Evolutionary conservation across 2,888 invertebrate species (phyloP), one percentile per base, ranked within the genome.

Genomic region (Agrochola lota): DNA sequence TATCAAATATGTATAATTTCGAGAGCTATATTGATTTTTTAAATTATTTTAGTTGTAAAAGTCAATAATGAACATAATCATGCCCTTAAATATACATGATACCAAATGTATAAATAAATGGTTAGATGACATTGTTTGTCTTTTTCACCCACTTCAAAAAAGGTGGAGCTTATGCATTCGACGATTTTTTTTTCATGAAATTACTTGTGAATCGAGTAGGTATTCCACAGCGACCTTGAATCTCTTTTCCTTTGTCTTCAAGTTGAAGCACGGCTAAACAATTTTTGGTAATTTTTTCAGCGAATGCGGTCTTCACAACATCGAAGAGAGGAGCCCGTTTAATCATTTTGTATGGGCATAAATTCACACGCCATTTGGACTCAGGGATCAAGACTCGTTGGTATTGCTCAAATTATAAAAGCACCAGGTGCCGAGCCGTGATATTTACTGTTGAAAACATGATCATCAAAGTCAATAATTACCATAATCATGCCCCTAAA

Each of bases 351-450:
- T 20, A 81, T 5, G 84, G 84, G 1, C 26, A 84, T 40, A 55
- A 35, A 26, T 83, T 71, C 49, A 60, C 49, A 5, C 72, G 81
- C 2, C 83, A 83, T 55, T 46, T 75, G 23, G 70, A 73, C 6
- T 30, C 11, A 0, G 85, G 83, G 0, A 0, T 26, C 5, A 83
- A 83, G 26, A 83, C 85, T 0, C 75, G 83, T 3, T 83, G 85
- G 83, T 62, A 64, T 49, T 83, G 83, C 46, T 62, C 69, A 0
- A 30, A 69, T 40, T 73, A 84, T 26, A 67, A 55, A 3, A 71
- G 6, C 0, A 71, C 2, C 0, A 71, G 85, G 8, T 83, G 84
- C 49, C 52, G 60, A 26, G 83, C 84, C 2, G 72, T 55, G 0
- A 40, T 84, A 63, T 80, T 63, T 9, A 83, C 83, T 6, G 20